Evolutionary conservation across 2,888 invertebrate genomes (phyloP).

Genomic region (Mesorhabditis spiculigera): DNA sequence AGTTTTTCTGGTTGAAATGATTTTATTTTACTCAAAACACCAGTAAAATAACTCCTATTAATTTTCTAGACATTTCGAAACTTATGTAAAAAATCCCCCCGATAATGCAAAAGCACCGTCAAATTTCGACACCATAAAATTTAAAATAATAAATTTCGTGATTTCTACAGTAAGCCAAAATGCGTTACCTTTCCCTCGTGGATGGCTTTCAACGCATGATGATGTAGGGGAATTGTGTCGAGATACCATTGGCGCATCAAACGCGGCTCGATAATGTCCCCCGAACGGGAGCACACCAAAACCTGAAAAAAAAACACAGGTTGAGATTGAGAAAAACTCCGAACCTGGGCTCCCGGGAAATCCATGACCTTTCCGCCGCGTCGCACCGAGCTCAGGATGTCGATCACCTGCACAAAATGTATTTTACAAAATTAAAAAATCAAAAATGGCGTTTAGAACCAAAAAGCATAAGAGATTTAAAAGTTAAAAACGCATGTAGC

Average conservation of each 20-base stretch:
- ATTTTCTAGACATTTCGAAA: too few species aligned
- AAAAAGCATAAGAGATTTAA: not conserved
- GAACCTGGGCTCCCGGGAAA: constrained; percentile 30
- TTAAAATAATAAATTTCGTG: too few species aligned
- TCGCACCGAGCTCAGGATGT: constrained; percentile 7
- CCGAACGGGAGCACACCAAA: constrained; percentile 64
- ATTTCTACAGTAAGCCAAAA: too few species aligned
- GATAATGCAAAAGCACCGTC: too few species aligned
- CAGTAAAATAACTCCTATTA: too few species aligned
- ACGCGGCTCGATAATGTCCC: constrained; percentile 83
- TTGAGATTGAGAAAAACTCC: constrained; percentile 27
- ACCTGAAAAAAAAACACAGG: constrained; percentile 1
- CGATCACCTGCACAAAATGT: constrained; percentile 13
- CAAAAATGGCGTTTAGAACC: not conserved
- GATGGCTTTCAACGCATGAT: constrained; percentile 22
- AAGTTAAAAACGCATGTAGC: not conserved
- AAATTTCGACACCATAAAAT: too few species aligned
- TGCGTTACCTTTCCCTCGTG: too few species aligned
- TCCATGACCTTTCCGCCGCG: constrained; percentile 7
- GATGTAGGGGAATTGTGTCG: constrained; percentile 35
- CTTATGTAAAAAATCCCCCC: too few species aligned
- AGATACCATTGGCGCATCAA: constrained; percentile 87
- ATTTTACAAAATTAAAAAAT: not conserved
- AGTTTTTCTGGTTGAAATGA: too few species aligned
- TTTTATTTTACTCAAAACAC: too few species aligned